A percentile compares a stretch with the other conserved stretches of the same genome.
Evolutionary conservation across 2,888 invertebrate genomes (phyloP).

Genomic region (Apamea monoglypha): DNA sequence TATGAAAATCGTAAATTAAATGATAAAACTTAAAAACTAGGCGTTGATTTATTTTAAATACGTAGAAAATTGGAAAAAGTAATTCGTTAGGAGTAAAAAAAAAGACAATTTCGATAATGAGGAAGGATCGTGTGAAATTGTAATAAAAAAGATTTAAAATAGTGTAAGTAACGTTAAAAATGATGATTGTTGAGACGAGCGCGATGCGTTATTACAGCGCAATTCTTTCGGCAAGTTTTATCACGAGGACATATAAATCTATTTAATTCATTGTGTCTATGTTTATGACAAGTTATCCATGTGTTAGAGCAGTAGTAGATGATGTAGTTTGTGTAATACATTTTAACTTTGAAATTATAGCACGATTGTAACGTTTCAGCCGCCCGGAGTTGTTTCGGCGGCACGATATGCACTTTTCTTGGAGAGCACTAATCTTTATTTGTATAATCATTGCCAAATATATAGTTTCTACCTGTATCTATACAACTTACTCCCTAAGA

Average conservation of each 20-base stretch:
- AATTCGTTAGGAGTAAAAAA: slow-evolving; percentile 69
- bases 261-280: slow-evolving; percentile 66
- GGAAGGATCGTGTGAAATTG: slow-evolving; percentile 49
- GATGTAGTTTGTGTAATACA: slow-evolving; percentile 72
- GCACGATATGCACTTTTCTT: slow-evolving; percentile 52
- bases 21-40: slow-evolving; percentile 69
- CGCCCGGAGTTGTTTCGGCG: slow-evolving; percentile 39
- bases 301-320: slow-evolving; percentile 74
- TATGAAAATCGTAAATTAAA: slow-evolving; percentile 74
- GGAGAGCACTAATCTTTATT: slow-evolving; percentile 53
- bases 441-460: slow-evolving; percentile 76
- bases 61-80: slow-evolving; percentile 68
- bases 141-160: slow-evolving; percentile 55
- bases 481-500: slow-evolving; percentile 66
- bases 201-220: slow-evolving; percentile 49
- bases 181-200: slow-evolving; percentile 56
- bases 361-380: slow-evolving; percentile 65
- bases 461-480: slow-evolving; percentile 69
- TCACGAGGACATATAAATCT: slow-evolving; percentile 71
- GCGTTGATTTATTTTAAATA: slow-evolving; percentile 75
- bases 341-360: slow-evolving; percentile 67
- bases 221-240: slow-evolving; percentile 64
- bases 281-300: slow-evolving; percentile 70
- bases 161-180: slow-evolving; percentile 55
- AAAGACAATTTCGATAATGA: slow-evolving; percentile 63